These are phyloP conservation scores for Osmerus eperlanus DNA, from an alignment of 2,113 vertebrate genomes.

Conservation along the genomic window DNA sequence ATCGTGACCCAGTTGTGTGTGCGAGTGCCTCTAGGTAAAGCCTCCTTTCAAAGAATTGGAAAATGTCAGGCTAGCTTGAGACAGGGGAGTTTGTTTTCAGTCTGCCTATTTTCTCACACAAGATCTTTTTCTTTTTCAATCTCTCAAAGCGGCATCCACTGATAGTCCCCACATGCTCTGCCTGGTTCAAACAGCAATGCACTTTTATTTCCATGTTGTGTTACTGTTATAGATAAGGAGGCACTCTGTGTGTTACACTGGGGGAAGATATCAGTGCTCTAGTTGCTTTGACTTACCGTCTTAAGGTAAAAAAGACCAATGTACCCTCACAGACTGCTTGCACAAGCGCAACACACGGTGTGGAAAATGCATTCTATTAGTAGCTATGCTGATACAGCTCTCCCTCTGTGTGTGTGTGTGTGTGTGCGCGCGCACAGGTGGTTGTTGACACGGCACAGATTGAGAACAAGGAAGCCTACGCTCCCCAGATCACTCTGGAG, in stretches of 20 bases:
- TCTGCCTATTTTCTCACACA: not conserved
- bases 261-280: not conserved
- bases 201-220: not conserved
- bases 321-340: not conserved
- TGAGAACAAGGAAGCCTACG: conserved; percentile 97
- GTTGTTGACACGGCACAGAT: conserved; percentile 98
- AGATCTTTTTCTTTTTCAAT: not conserved
- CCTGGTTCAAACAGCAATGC: not conserved
- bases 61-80: conserved; percentile 36
- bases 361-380: conserved; percentile 1
- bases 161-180: conserved; percentile 13
- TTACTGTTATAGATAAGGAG: not conserved
- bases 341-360: not conserved
- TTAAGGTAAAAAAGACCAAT: not conserved
- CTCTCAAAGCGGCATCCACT: not conserved
- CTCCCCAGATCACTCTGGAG: conserved; percentile 95
- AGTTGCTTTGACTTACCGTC: not conserved
- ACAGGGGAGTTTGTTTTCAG: conserved; percentile 18
- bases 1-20: conserved; percentile 36
- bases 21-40: conserved; percentile 27
- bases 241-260: not conserved
- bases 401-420: not conserved
- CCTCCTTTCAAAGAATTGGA: conserved; percentile 67
- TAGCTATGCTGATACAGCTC: conserved; percentile 7
- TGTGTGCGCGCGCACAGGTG: conserved; percentile 73